Evolutionary conservation across 2,113 vertebrate species (phyloP), one percentile per base, ranked within the genome.

Genomic region (Boulengeromyrus knoepffleri): DNA sequence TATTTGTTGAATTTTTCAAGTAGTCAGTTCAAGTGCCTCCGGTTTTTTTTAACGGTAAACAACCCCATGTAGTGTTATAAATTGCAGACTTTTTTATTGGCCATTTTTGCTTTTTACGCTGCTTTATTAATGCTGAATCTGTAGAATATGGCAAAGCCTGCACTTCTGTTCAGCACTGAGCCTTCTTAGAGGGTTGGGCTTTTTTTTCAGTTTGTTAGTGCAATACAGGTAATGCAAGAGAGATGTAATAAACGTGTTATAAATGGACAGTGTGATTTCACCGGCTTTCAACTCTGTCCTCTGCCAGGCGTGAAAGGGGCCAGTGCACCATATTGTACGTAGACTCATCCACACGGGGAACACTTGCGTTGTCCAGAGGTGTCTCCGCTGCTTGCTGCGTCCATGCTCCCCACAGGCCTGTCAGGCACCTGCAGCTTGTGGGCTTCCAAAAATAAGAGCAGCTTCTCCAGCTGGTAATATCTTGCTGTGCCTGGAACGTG

Each of bases 1-100:
- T 66, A 45, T 66, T 88, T 88, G 87, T 66, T 58, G 52, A 45
- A 88, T 42, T 88, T 70, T 88, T 88, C 36, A 62, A 62, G 52
- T 66, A 39, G 52, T 66, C 42, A n/a, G 52, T 88, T 66, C 24
- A 46, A 50, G 36, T 88, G 52, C 50, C 49, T 53, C 50, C 2
- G 5, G 5, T 39, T 53, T 87, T 87, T n/a, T 85, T 47, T 49
- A 3, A 17, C 17, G 31, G 85, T 53, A 53, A 53, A 52, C 85
- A 87, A 8, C 47, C 85, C 49, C 24, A 15, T 53, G 49, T 53
- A 53, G 50, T 9, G 27, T 19, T 53, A 6, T 31, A 19, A 87
- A 52, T 21, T 36, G 27, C 39, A 1, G 49, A n/a, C 12, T 87
- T 52, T 87, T 39, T 31, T 53, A n/a, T 21, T 87, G 24, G 17